A percentile compares a stretch with the other conserved stretches of the same genome.
Conservation (phyloP, 2,797 vertebrate genomes). For the Buphagus erythrorhynchus region DNA sequence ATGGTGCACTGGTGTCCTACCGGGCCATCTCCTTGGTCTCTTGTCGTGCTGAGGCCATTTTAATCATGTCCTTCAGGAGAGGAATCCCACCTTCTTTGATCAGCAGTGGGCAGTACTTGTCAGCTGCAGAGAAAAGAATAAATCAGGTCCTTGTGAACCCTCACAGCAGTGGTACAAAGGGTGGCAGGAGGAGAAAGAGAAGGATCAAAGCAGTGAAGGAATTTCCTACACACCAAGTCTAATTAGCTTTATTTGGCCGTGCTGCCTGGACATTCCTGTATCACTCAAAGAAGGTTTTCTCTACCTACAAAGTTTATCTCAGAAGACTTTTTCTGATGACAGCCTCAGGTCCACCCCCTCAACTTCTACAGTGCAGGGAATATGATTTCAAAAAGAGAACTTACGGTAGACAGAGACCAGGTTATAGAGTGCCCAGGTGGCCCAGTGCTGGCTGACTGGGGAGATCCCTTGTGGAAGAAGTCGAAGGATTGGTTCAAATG, state of each 20-base stretch:
- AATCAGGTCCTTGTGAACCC: neutral
- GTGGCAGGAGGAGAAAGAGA: neutral
- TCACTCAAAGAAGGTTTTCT: neutral
- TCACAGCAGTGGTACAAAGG: neutral
- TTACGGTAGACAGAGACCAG: conserved; percentile 98
- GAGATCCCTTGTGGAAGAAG: conserved; percentile 93
- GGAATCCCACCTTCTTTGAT: conserved; percentile 93
- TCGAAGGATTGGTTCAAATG: conserved; percentile 96
- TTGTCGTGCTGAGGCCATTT: conserved; percentile 87
- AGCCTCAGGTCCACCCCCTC: neutral
- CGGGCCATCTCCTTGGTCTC: conserved; percentile 97
- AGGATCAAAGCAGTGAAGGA: neutral
- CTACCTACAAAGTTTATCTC: neutral
- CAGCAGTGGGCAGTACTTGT: conserved; percentile 95
- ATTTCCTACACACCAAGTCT: neutral
- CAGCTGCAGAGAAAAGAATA: conserved; percentile 76
- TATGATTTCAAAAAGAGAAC: conserved; percentile 56
- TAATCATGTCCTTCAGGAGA: conserved; percentile 88
- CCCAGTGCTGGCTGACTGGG: conserved; percentile 98
- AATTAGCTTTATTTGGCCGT: neutral
- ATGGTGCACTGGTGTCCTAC: conserved; percentile 71
- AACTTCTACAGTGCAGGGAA: neutral
- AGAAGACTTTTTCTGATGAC: neutral
- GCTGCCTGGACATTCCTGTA: neutral
- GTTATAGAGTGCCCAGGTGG: conserved; percentile 97